Evolutionary conservation across 2,797 vertebrate species (phyloP), one percentile per base, ranked within the genome.

Genomic region (Ceryle rudis): DNA sequence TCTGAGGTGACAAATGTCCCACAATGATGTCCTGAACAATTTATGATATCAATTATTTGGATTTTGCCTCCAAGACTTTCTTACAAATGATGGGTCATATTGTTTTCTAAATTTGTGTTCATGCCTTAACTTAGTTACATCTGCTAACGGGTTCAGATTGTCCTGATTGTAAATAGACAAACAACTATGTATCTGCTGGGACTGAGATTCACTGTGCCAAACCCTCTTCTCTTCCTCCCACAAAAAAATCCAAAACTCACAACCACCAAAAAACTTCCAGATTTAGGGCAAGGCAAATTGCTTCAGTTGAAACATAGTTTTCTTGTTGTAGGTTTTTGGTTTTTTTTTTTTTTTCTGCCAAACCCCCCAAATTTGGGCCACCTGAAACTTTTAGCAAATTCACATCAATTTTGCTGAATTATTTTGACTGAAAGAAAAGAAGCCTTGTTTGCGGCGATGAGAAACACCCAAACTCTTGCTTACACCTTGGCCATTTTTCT

Each of bases 111-210:
- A 88, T 89, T 96, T 5, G 22, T 82, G 58, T 75, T 95, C 86
- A 81, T 93, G 89, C 86, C 87, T 97, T 96, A 95, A 94, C 92
- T 96, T 91, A 69, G 81, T 89, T 92, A 61, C 84, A 95, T 96
- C 95, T 96, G 72, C 89, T 91, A 83, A 69, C 0, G 57, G 84
- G 54, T 74, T 96, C 95, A 85, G 81, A 94, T 87, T 94, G 89
- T 71, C 61, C 67, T 65, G 83, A 80, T 37, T 94, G 75, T 88
- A 95, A 95, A 89, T 28, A 93, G 89, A 61, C 66, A 93, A 94
- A 80, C 77, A 92, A 95, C 39, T 74, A 92, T 71, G 74, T 92
- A 92, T 96, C 89, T 94, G 74, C 57, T 85, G 60, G 47, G 77
- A 86, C 42, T 78, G 46, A 91, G 51, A 69, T 44, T 78, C 49